Conservation (phyloP, 2,113 vertebrate genomes). For the Brienomyrus longianalis region DNA sequence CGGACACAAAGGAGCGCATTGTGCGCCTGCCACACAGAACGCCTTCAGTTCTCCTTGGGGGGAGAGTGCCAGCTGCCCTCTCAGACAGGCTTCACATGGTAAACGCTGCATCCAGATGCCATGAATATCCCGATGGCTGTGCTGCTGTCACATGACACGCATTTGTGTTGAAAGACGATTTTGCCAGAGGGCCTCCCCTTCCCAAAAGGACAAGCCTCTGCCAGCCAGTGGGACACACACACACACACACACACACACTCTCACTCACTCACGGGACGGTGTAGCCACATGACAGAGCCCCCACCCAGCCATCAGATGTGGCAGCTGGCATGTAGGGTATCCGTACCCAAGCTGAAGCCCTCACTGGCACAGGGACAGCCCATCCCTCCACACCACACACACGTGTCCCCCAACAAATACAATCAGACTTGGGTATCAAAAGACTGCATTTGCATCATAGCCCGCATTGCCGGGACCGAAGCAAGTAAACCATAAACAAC, state of each 20-base stretch:
- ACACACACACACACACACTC: not conserved
- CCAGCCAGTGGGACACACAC: not conserved
- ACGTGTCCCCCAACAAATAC: not conserved
- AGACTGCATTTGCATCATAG: not conserved
- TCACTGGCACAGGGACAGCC: not conserved
- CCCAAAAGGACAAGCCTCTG: not conserved
- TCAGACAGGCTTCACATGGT: slow-evolving; percentile 36
- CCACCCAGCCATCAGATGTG: not conserved
- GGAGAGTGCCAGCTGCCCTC: slow-evolving; percentile 30
- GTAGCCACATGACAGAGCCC: not conserved
- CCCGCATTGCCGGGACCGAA: slow-evolving; percentile 13
- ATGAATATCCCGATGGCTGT: slow-evolving; percentile 28
- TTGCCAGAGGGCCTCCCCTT: not conserved
- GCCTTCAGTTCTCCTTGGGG: slow-evolving; percentile 36
- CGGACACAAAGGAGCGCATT: slow-evolving; percentile 31
- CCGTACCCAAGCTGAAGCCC: not conserved
- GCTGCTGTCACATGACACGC: slow-evolving; percentile 33
- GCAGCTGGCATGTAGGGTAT: not conserved
- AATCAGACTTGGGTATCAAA: slow-evolving; percentile 28
- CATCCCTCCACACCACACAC: not conserved
- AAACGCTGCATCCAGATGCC: slow-evolving; percentile 27
- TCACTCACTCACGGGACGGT: not conserved
- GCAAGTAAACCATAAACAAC: slow-evolving; percentile 32
- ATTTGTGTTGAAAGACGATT: not conserved
- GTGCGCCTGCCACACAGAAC: slow-evolving; percentile 29